A percentile compares a stretch with the other conserved stretches of the same genome.
Evolutionary conservation across 2,797 vertebrate genomes (phyloP).

Genomic region (Acipenser oxyrinchus): DNA sequence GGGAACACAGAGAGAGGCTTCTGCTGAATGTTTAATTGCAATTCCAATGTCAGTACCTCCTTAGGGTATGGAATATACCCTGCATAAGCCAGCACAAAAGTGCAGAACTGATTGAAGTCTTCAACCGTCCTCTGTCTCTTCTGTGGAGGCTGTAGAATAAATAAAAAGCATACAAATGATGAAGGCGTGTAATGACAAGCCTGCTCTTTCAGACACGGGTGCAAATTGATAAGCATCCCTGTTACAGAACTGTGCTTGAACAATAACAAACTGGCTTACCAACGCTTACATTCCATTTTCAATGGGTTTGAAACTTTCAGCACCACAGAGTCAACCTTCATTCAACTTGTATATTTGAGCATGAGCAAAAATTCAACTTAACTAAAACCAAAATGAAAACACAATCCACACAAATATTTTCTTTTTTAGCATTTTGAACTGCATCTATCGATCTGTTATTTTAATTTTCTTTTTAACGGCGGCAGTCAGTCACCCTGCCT

Average conservation of each 20-base stretch:
- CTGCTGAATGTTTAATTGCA: background rate
- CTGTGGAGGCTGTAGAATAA: slow-evolving; percentile 17
- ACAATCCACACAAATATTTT: too few species aligned
- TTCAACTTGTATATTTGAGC: too few species aligned
- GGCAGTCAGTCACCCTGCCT: too few species aligned
- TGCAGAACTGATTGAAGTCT: slow-evolving; percentile 42
- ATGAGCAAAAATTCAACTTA: too few species aligned
- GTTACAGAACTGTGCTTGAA: background rate
- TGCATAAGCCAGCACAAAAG: slow-evolving; percentile 37
- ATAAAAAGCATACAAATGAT: background rate
- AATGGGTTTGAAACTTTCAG: too few species aligned
- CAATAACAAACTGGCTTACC: background rate
- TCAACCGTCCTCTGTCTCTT: slow-evolving; percentile 35
- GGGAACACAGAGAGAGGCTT: background rate
- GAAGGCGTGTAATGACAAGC: background rate
- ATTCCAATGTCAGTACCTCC: slow-evolving; percentile 18
- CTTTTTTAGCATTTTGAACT: too few species aligned
- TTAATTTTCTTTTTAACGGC: too few species aligned
- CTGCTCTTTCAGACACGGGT: background rate
- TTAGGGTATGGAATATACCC: slow-evolving; percentile 36
- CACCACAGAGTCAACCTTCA: too few species aligned
- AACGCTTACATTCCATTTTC: too few species aligned
- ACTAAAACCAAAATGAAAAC: too few species aligned
- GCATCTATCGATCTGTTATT: too few species aligned
- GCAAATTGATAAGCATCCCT: too few species aligned